Evolutionary conservation across 2,797 vertebrate species (phyloP).

Genomic region (Chelon auratus): DNA sequence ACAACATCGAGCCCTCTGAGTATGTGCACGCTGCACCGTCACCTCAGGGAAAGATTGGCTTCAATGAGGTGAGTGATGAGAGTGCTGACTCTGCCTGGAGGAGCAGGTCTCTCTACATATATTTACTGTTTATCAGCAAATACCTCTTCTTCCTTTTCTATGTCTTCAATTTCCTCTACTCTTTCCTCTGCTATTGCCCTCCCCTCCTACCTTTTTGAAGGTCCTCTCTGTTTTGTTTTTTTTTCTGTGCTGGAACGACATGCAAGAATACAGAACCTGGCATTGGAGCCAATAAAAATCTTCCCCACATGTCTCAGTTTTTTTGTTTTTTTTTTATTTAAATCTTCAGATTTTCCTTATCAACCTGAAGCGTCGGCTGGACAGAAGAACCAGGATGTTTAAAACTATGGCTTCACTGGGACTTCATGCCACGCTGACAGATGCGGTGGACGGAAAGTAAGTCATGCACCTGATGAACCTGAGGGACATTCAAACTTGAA

Average conservation of each 20-base stretch:
- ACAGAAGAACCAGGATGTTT: constrained; percentile 92
- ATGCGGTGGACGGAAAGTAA: constrained; percentile 97
- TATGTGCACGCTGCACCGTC: constrained; percentile 83
- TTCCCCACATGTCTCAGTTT: not conserved
- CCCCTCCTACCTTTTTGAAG: not conserved
- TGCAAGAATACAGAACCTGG: no score
- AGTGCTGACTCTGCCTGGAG: constrained; percentile 11
- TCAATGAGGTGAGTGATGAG: constrained; percentile 89
- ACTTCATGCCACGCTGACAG: constrained; percentile 86
- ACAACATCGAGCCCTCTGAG: constrained; percentile 87
- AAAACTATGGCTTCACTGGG: constrained; percentile 88
- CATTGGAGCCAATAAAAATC: not conserved
- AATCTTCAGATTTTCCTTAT: constrained; percentile 91
- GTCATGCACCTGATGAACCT: constrained; percentile 45
- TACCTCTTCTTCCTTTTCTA: not conserved
- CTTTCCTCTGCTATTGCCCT: not conserved
- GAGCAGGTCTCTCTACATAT: constrained; percentile 9
- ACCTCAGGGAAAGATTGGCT: constrained; percentile 89
- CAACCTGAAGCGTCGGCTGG: constrained; percentile 92
- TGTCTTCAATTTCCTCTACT: not conserved
- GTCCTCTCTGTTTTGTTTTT: not conserved
- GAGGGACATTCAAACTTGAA: constrained; percentile 8
- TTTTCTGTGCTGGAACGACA: not conserved
- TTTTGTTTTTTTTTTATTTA: constrained; percentile 8
- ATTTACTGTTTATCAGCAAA: constrained; percentile 19